Conservation (phyloP, 2,113 vertebrate genomes). For the Lampris megalopsis region DNA sequence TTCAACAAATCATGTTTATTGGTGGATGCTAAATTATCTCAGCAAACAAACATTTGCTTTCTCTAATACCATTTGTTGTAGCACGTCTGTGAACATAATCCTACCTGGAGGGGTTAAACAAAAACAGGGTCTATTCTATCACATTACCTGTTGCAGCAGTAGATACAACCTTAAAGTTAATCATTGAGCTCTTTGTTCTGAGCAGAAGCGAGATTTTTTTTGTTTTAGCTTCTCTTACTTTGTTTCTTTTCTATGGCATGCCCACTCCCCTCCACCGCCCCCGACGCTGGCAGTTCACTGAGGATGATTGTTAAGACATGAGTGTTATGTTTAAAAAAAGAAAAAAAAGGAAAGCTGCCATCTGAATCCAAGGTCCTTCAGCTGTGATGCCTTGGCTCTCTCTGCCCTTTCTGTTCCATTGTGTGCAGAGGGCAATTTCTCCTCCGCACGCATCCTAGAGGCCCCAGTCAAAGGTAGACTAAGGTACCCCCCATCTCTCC, state of each 20-base stretch:
- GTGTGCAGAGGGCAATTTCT: conserved; percentile 77
- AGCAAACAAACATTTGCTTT: not conserved
- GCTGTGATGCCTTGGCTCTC: conserved; percentile 71
- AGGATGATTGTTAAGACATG: conserved; percentile 67
- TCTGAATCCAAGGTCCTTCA: conserved; percentile 71
- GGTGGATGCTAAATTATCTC: not conserved
- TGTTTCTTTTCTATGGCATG: conserved; percentile 30
- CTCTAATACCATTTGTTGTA: not conserved
- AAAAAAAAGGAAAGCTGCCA: conserved; percentile 48
- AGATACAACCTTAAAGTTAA: conserved; percentile 45
- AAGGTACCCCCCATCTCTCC: conserved; percentile 72
- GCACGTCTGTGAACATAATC: not conserved
- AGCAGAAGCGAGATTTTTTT: conserved; percentile 43
- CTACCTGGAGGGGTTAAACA: not conserved
- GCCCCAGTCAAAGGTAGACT: conserved; percentile 73
- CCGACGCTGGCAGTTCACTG: conserved; percentile 2
- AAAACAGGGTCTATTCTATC: conserved; percentile 12
- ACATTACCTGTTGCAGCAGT: not conserved
- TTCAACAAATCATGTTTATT: not conserved
- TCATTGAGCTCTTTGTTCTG: conserved; percentile 44
- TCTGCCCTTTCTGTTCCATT: conserved; percentile 70
- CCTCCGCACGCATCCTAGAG: conserved; percentile 73
- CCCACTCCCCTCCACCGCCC: conserved; percentile 36
- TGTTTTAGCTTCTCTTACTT: conserved; percentile 39
- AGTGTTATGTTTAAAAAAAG: conserved; percentile 68